phyloP scores from a whole-genome alignment of 1,140 invertebrate species.

The Drosophila arizonae region DNA sequence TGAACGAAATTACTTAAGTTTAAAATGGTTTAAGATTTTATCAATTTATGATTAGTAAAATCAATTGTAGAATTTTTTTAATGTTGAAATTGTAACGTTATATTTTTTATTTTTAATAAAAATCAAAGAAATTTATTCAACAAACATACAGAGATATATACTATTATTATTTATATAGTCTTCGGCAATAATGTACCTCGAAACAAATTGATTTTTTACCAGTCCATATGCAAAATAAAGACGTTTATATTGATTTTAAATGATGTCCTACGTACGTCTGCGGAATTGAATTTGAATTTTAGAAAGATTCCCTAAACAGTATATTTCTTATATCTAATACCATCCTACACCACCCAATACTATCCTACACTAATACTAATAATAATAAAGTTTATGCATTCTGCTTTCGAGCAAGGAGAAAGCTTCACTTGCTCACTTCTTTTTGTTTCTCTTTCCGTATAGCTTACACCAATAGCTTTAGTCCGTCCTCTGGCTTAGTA shows the following conservation, averaged over 20 bases:
- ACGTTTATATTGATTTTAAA: background rate
- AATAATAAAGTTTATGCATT: no score
- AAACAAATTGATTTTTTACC: background rate
- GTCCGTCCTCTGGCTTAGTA: no score
- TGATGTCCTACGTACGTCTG: background rate
- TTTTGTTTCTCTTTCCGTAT: no score
- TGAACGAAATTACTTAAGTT: constrained; percentile 58
- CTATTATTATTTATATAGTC: background rate
- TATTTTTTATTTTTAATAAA: constrained; percentile 70
- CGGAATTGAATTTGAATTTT: no score
- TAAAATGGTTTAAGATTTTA: constrained; percentile 41
- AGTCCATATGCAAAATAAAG: background rate
- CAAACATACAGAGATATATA: constrained; percentile 8
- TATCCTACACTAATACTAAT: no score
- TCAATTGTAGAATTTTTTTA: constrained; percentile 57
- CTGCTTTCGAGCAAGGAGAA: no score
- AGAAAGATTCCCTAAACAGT: no score
- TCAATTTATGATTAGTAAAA: constrained; percentile 54
- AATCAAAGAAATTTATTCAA: constrained; percentile 50
- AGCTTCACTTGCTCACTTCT: no score
- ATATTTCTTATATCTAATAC: no score
- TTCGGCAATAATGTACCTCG: background rate
- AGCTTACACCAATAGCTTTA: no score
- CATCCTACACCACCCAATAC: no score
- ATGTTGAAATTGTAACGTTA: constrained; percentile 64